Evolutionary conservation across 92 coral and sea anemone species (phyloP), one percentile per base, ranked within the genome.

Genomic region (Siderastrea radians): DNA sequence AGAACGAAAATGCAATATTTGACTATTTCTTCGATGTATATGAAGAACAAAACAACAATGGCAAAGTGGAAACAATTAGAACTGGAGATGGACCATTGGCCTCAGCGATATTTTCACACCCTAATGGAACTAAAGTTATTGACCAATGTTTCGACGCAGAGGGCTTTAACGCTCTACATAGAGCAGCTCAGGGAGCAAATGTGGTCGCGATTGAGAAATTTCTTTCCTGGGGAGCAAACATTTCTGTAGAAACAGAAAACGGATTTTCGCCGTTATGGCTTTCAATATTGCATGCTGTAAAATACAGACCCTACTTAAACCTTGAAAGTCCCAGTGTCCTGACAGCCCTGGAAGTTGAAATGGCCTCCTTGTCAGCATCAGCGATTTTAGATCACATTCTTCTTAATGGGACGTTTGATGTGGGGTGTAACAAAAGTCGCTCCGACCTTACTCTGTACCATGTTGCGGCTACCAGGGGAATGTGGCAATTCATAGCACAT

Each of bases 101-200:
- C 4, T 45, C 17, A 53, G 93, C 89, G 44, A 89, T 92, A 54
- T 66, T 84, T 60, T 78, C 84, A 48, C 93, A 92, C 49, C 89
- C 89, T 17, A 60, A 57, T 13, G 86, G 95, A 9, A 52, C 62
- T 54, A 83, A 73, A 3, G 65, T 89, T 2, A 8, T 92, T 10
- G 85, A 92, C 13, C 85, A 89, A 70, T 92, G 95, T 47, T 46
- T 58, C 15, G 95, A 92, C 72, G 93, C 38, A 26, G 38, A 26
- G 38, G 38, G 38, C 38, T 26, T 26, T 26, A 26, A 26, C 38
- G 38, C 38, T 49, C n/a, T 92, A 45, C 95, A 92, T 49, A 86
- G 95, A 57, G 95, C 93, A 11, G 93, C 93, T 44, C 93, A 92
- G 59, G 95, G 95, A 44, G 95, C 93, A 72, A 92, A 92, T 67